Percentiles rank a stretch among this genome's conserved stretches.
These are phyloP conservation scores for Eulimnadia texana DNA, from an alignment of 1,140 invertebrate species.

Conservation along the genomic window DNA sequence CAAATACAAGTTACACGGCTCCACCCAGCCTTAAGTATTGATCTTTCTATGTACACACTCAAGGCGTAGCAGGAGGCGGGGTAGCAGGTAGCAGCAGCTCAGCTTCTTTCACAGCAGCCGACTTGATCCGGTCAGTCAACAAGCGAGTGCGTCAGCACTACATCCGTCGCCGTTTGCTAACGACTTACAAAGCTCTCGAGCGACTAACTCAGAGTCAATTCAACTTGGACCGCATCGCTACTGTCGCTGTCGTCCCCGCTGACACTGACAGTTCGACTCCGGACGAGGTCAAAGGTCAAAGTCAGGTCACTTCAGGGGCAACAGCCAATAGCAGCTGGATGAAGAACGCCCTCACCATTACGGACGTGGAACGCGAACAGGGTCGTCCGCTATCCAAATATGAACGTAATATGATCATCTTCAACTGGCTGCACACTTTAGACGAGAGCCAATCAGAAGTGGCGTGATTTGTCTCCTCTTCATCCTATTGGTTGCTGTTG, in stretches of 20 bases:
- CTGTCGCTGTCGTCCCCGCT: constrained; percentile 28
- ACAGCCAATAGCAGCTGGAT: background rate
- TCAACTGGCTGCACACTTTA: constrained; percentile 75
- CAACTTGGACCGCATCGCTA: constrained; percentile 55
- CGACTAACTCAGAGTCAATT: constrained; percentile 66
- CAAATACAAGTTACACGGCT: no score
- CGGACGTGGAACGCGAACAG: constrained; percentile 62
- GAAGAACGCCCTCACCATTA: constrained; percentile 42
- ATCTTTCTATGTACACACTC: no score
- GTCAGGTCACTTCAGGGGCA: background rate
- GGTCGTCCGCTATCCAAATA: constrained; percentile 72
- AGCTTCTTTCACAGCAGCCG: constrained; percentile 47
- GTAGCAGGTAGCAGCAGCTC: constrained; percentile 14
- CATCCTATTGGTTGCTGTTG: background rate
- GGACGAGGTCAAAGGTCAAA: constrained; percentile 2
- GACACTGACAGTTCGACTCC: background rate
- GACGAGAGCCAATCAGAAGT: constrained; percentile 37
- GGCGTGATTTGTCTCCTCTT: background rate
- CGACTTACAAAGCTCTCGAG: constrained; percentile 65
- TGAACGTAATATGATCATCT: constrained; percentile 82
- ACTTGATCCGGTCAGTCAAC: constrained; percentile 60
- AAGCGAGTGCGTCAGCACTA: constrained; percentile 67
- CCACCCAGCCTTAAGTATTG: no score
- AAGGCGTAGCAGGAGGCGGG: constrained; percentile 17
- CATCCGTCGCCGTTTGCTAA: constrained; percentile 53